Base-by-base conservation (phyloP, 2,113 vertebrate species). In the Oriolus oriolus region DNA sequence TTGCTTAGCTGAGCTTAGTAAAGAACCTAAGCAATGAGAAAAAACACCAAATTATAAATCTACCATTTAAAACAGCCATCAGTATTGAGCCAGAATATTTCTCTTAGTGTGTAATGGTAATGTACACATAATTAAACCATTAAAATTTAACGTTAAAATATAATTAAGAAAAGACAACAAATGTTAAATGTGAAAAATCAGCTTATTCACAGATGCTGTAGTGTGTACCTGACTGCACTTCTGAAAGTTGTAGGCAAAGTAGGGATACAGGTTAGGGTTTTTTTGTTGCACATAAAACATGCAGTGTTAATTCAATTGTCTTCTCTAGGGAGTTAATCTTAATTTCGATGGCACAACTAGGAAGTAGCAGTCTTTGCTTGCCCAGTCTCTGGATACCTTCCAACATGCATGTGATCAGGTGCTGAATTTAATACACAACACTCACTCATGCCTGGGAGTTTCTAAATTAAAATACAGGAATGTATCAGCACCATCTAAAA, bases 251-350 rank as follows among this genome's bases (percentile, higher is more conserved):
- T 65, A 94, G 89, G 87, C 52, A 90, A 96, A 96, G 90, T 30
- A 93, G 88, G 68, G 91, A 87, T 52, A 84, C 76, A 97, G 94
- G 95, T 97, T 95, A 92, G 82, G 96, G 89, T 57, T 93, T 78
- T 97, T 98, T 97, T 87, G 88, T 94, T 97, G 91, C 93, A 91
- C 79, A 93, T 91, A 96, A 97, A 97, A 91, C 93, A 96, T 90
- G 93, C 81, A 97, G 95, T 97, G 97, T 92, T 98, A 98, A 98
- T 98, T 98, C 97, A 98, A 87, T 96, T 98, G 96, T 97, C 97
- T 96, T 96, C 98, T 97, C 97, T 69, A 50, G 97, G 94, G 97
- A 97, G 57, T 95, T 96, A 90, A 96, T 97, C 97, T 98, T 98
- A 93, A 98, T 98, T 98, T 98, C 83, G 70, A 91, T 97, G 96